Percentiles rank a stretch among this genome's conserved stretches.
phyloP scores from a whole-genome alignment of 2,888 invertebrate genomes.

The Leptura quadrifasciata region DNA sequence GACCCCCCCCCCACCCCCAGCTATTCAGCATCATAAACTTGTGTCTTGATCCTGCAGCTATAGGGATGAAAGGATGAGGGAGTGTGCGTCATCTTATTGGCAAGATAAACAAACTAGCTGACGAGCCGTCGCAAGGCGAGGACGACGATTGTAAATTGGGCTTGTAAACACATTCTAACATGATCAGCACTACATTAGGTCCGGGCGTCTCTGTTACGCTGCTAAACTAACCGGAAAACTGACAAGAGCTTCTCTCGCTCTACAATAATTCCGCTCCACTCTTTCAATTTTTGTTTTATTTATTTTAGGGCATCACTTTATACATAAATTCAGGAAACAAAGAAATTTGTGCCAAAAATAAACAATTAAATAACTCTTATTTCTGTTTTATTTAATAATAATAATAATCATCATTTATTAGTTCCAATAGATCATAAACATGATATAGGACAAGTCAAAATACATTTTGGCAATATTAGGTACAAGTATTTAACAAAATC shows the following conservation, averaged over 20 bases:
- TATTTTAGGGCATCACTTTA: background rate
- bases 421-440: too few relatives aligned
- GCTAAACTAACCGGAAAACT: conserved; percentile 72
- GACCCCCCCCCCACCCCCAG: background rate
- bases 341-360: background rate
- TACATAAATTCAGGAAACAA: background rate
- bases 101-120: conserved; percentile 71
- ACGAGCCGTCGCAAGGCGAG: conserved; percentile 71
- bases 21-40: conserved; percentile 17
- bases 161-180: conserved; percentile 75
- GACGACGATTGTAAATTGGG: conserved; percentile 74
- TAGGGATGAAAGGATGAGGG: conserved; percentile 43
- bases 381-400: background rate
- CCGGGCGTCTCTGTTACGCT: conserved; percentile 72
- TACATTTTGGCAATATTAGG: too few relatives aligned
- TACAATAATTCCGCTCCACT: conserved; percentile 28
- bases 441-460: too few relatives aligned
- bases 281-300: conserved; percentile 8
- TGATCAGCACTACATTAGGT: conserved; percentile 75
- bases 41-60: conserved; percentile 28
- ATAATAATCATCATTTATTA: too few relatives aligned
- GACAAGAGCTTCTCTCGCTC: conserved; percentile 26
- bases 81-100: conserved; percentile 71
- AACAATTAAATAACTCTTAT: conserved; percentile 2
- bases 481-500: too few relatives aligned